Percentiles rank a stretch among this genome's conserved stretches.
These are phyloP conservation scores for Pseudopleuronectes americanus DNA, from an alignment of 2,797 vertebrate genomes.

Conservation along the genomic window DNA sequence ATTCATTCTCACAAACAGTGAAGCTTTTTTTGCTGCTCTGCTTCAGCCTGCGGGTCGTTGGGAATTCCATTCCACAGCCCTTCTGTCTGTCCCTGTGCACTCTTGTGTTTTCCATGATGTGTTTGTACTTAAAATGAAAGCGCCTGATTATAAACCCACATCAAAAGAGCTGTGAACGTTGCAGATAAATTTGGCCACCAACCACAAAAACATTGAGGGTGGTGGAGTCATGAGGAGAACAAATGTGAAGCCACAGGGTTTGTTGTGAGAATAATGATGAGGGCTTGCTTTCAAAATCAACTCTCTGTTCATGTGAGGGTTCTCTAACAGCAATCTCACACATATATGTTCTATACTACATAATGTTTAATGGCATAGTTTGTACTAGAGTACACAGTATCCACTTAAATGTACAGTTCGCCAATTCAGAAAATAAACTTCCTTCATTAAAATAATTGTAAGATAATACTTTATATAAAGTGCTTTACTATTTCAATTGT, in stretches of 20 bases:
- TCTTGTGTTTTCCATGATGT: slow-evolving; percentile 11
- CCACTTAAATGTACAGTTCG: too few relatives aligned
- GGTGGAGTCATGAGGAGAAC: slow-evolving; percentile 31
- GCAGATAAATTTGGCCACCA: slow-evolving; percentile 33
- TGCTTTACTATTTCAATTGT: too few relatives aligned
- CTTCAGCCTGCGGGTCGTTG: neutral
- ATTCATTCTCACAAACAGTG: slow-evolving; percentile 9
- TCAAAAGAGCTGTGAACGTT: slow-evolving; percentile 34
- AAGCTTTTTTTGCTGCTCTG: slow-evolving; percentile 1
- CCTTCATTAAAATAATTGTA: too few relatives aligned
- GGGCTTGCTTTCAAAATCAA: neutral
- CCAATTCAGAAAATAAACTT: too few relatives aligned
- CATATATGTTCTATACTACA: neutral
- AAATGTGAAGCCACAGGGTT: slow-evolving; percentile 24
- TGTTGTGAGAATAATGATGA: neutral
- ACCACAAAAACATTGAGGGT: slow-evolving; percentile 20
- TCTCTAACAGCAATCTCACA: neutral
- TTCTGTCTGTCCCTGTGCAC: slow-evolving; percentile 16
- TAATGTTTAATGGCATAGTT: neutral
- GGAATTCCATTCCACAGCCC: slow-evolving; percentile 10
- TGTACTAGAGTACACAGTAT: too few relatives aligned
- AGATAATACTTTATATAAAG: too few relatives aligned
- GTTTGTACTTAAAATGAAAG: slow-evolving; percentile 44
- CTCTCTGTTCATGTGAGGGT: neutral
- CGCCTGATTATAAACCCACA: slow-evolving; percentile 30